These are phyloP conservation scores for Zoanthus sansibaricus DNA, from an alignment of 92 coral and sea anemone species.

Conservation along the genomic window DNA sequence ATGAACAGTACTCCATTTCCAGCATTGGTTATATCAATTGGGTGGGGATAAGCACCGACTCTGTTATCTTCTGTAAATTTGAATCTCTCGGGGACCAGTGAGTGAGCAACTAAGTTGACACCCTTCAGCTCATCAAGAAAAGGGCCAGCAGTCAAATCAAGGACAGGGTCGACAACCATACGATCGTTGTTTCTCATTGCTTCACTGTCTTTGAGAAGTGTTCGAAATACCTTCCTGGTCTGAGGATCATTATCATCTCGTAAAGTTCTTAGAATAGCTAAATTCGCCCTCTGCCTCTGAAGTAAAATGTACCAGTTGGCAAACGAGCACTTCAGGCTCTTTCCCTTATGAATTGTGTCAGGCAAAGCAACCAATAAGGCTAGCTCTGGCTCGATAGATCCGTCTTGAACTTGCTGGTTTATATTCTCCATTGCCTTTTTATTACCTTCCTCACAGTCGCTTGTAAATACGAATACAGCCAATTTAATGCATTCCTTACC, in stretches of 20 bases:
- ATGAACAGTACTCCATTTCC: conserved; percentile 63
- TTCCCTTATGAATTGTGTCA: conserved; percentile 52
- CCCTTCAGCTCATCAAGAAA: conserved; percentile 40
- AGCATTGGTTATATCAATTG: conserved; percentile 62
- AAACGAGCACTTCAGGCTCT: conserved; percentile 50
- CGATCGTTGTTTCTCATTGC: conserved; percentile 72
- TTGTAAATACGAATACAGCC: conserved; percentile 31
- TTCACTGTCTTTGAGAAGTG: conserved; percentile 60
- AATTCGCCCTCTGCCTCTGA: conserved; percentile 47
- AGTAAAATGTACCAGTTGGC: conserved; percentile 60
- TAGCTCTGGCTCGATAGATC: conserved; percentile 51
- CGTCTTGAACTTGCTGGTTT: conserved; percentile 32
- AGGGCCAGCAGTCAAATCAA: conserved; percentile 58
- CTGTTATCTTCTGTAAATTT: conserved; percentile 67
- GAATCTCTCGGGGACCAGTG: conserved; percentile 64
- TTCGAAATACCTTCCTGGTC: conserved; percentile 52
- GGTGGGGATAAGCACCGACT: conserved; percentile 69
- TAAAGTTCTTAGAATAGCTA: conserved; percentile 56
- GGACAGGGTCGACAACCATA: conserved; percentile 68
- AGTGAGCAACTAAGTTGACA: conserved; percentile 46
- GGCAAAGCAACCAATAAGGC: conserved; percentile 52
- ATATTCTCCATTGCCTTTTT: conserved; percentile 57
- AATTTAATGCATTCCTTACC: conserved; percentile 38
- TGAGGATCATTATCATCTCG: conserved; percentile 64
- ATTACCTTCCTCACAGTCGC: conserved; percentile 64